A percentile compares a stretch with the other conserved stretches of the same genome.
These are phyloP conservation scores for Acrobasis suavella DNA, from an alignment of 2,888 invertebrate genomes.

Conservation along the genomic window DNA sequence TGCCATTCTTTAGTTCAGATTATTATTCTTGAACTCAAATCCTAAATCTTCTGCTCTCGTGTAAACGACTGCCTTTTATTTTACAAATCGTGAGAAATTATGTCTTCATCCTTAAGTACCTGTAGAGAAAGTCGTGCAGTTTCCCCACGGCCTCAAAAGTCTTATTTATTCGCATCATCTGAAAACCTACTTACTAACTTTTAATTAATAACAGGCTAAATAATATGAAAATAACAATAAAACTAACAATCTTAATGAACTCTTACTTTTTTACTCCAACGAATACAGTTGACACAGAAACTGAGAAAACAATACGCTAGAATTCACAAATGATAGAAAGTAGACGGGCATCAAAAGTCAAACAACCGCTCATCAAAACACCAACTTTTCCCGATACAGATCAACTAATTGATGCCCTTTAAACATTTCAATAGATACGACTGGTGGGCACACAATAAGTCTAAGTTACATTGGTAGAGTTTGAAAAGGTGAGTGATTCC, in stretches of 20 bases:
- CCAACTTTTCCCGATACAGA: constrained; percentile 46
- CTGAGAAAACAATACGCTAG: constrained; percentile 45
- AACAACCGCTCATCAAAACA: constrained; percentile 43
- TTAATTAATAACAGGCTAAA: neutral
- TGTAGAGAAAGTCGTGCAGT: constrained; percentile 1
- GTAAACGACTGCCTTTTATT: constrained; percentile 6
- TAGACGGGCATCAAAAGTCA: constrained; percentile 38
- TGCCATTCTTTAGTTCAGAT: no score
- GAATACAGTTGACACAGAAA: constrained; percentile 35
- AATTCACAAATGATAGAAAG: constrained; percentile 51
- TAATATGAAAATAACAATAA: constrained; percentile 5
- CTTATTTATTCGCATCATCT: constrained; percentile 1
- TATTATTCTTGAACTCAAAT: neutral
- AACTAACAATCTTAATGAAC: constrained; percentile 11
- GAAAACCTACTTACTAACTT: neutral
- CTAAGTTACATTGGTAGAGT: constrained; percentile 5
- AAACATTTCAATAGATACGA: constrained; percentile 57
- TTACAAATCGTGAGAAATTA: neutral
- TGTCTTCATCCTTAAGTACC: neutral
- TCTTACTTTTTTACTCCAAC: constrained; percentile 13
- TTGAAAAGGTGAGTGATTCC: no score
- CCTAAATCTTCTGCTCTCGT: neutral
- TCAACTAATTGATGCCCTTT: constrained; percentile 66
- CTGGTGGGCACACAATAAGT: constrained; percentile 36
- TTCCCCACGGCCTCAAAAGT: constrained; percentile 2